Percentiles rank a stretch among this genome's conserved stretches.
These are phyloP conservation scores for Sardinella longiceps DNA, from an alignment of 2,797 vertebrate genomes.

Conservation along the genomic window DNA sequence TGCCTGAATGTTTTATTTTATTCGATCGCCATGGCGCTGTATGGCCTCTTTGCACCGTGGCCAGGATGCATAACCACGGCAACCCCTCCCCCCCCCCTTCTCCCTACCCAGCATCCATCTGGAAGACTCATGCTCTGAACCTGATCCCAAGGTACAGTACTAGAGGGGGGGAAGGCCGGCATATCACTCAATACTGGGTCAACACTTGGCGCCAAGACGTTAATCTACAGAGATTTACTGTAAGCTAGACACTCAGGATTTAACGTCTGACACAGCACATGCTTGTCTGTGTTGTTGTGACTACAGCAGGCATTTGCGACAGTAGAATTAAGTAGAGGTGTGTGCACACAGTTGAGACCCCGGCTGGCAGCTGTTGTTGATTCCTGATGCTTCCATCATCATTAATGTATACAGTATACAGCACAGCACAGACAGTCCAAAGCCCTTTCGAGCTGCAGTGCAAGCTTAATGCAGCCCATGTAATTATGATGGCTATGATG, in stretches of 20 bases:
- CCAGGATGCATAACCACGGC: neutral
- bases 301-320: neutral
- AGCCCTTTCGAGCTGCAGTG: neutral
- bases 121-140: slow-evolving; percentile 38
- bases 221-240: slow-evolving; percentile 18
- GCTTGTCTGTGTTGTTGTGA: neutral
- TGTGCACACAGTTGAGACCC: neutral
- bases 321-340: neutral
- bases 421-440: neutral
- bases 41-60: neutral
- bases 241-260: neutral
- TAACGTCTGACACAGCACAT: neutral
- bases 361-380: neutral
- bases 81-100: neutral
- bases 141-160: neutral
- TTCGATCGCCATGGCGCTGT: slow-evolving; percentile 6
- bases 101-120: slow-evolving; percentile 38
- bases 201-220: neutral
- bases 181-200: neutral
- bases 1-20: slow-evolving; percentile 4
- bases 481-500: neutral
- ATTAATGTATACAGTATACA: neutral
- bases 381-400: neutral
- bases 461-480: neutral
- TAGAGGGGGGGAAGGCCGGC: no score